A percentile compares a stretch with the other conserved stretches of the same genome.
phyloP scores from a whole-genome alignment of 30 jellyfish, hydroid and myxozoan species.

The Hydra vulgaris region DNA sequence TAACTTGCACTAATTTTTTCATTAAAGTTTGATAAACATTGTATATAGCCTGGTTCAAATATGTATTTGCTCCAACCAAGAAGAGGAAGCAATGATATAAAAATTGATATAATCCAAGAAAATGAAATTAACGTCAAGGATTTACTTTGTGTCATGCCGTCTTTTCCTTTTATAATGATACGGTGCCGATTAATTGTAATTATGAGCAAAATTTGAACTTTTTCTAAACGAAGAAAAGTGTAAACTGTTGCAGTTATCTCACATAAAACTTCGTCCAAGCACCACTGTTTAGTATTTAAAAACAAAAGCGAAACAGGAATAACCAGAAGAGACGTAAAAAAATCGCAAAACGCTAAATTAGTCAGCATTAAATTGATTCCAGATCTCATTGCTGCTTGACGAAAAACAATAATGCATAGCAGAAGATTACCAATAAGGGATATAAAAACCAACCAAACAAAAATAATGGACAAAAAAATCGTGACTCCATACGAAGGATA shows the following conservation, averaged over 20 bases:
- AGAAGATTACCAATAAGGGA: constrained; percentile 61
- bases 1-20: not conserved
- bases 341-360: constrained; percentile 76
- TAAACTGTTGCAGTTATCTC: constrained; percentile 51
- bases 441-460: constrained; percentile 36
- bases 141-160: constrained; percentile 62
- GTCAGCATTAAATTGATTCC: constrained; percentile 86
- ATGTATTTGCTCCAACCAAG: constrained; percentile 46
- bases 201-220: constrained; percentile 52
- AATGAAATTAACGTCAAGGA: constrained; percentile 40
- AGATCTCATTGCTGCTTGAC: constrained; percentile 91
- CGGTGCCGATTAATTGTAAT: constrained; percentile 75
- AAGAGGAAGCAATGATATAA: constrained; percentile 52
- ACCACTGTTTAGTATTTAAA: constrained; percentile 31
- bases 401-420: constrained; percentile 67
- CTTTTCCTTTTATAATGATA: constrained; percentile 76
- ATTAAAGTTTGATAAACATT: constrained; percentile 38
- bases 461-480: constrained; percentile 28
- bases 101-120: constrained; percentile 55
- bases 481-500: constrained; percentile 30
- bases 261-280: constrained; percentile 37
- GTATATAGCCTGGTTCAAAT: constrained; percentile 40
- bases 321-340: constrained; percentile 32
- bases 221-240: constrained; percentile 48
- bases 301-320: constrained; percentile 54